These are phyloP conservation scores for Chaenogobius annularis DNA, from an alignment of 2,113 vertebrate species.

Conservation along the genomic window DNA sequence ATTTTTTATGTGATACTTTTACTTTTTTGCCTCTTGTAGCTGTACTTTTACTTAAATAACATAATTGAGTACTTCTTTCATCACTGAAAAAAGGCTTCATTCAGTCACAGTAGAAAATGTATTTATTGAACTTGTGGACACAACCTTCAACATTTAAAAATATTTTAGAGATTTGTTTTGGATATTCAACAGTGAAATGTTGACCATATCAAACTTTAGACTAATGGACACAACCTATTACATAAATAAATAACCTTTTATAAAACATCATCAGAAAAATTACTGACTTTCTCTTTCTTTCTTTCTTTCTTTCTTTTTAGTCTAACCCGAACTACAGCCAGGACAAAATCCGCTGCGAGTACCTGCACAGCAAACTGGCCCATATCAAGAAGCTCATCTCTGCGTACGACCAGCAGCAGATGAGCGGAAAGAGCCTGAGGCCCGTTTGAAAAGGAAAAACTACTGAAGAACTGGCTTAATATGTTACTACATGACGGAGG, in stretches of 20 bases:
- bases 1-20: too few species aligned
- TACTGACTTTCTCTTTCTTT: neutral
- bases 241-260: neutral
- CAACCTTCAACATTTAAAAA: too few species aligned
- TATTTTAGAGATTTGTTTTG: too few species aligned
- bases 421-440: slow-evolving; percentile 34
- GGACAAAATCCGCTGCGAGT: slow-evolving; percentile 90
- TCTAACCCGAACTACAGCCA: slow-evolving; percentile 90
- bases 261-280: too few species aligned
- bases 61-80: too few species aligned
- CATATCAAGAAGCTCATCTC: slow-evolving; percentile 94
- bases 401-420: slow-evolving; percentile 86
- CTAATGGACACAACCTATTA: neutral
- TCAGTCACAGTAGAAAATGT: too few species aligned
- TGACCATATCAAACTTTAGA: too few species aligned
- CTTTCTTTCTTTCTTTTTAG: slow-evolving; percentile 53
- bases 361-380: slow-evolving; percentile 94
- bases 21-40: too few species aligned
- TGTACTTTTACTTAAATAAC: too few species aligned
- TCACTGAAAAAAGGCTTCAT: too few species aligned
- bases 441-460: slow-evolving; percentile 28
- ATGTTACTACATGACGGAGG: neutral
- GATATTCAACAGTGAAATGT: too few species aligned
- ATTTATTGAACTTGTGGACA: too few species aligned
- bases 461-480: neutral